These are phyloP conservation scores for Trachelus troglodyta DNA, from an alignment of 2,888 invertebrate genomes.

Conservation along the genomic window DNA sequence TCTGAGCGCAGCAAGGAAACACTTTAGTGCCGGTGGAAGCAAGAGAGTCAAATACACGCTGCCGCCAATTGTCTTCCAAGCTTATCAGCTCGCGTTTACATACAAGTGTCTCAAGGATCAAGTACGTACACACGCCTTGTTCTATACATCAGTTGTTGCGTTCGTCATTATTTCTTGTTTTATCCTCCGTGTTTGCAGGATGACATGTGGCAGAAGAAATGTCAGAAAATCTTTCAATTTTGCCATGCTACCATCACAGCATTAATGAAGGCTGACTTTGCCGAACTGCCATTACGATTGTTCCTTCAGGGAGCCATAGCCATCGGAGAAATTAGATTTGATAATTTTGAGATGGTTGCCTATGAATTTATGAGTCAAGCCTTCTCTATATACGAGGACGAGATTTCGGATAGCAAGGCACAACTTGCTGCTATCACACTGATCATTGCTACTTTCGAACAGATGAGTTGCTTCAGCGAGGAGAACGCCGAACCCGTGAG, in stretches of 20 bases:
- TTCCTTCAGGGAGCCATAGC: conserved; percentile 97
- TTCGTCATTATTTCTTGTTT: not conserved
- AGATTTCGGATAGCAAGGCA: conserved; percentile 96
- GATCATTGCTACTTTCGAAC: conserved; percentile 95
- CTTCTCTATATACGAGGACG: conserved; percentile 97
- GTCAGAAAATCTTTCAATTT: conserved; percentile 98
- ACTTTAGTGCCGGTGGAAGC: conserved; percentile 91
- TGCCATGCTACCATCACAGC: conserved; percentile 96
- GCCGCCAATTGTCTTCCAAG: conserved; percentile 94
- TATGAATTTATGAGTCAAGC: conserved; percentile 98
- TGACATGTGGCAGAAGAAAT: conserved; percentile 98
- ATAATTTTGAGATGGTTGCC: conserved; percentile 95
- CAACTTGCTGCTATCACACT: conserved; percentile 96
- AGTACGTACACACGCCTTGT: conserved; percentile 65
- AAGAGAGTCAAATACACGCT: conserved; percentile 89
- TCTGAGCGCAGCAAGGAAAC: conserved; percentile 87
- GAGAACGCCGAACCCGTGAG: conserved; percentile 97
- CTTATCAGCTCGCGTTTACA: conserved; percentile 87
- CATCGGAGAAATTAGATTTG: conserved; percentile 91
- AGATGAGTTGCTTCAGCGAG: conserved; percentile 93
- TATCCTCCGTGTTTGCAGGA: conserved; percentile 71
- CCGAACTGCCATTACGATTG: conserved; percentile 91
- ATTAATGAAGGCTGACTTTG: conserved; percentile 93
- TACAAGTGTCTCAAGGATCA: conserved; percentile 82
- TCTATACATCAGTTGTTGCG: not conserved